Conservation (phyloP, 2,113 vertebrate genomes). For the Ailurus styani region DNA sequence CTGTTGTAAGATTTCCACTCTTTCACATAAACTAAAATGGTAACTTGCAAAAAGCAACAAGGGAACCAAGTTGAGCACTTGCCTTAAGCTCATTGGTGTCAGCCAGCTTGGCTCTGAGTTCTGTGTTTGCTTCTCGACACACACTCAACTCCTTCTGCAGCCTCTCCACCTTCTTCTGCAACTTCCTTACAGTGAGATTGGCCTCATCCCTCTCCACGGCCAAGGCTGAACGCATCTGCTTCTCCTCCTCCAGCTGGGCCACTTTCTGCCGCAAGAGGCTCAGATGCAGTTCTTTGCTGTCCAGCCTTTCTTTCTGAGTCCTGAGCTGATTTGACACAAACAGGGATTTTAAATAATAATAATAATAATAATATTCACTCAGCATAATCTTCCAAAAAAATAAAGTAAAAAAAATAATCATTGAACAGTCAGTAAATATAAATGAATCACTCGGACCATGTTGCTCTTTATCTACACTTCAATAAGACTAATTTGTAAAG, state of each 20-base stretch:
- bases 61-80: conserved; percentile 56
- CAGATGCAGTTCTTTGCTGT: conserved; percentile 90
- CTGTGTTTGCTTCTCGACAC: conserved; percentile 79
- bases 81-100: conserved; percentile 92
- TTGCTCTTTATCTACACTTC: not conserved
- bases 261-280: conserved; percentile 91
- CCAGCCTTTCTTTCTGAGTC: conserved; percentile 88
- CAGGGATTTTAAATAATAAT: not conserved
- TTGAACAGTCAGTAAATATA: conserved; percentile 7
- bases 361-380: too few species aligned
- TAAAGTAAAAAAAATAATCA: too few species aligned
- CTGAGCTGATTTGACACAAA: conserved; percentile 85
- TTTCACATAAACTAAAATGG: not conserved
- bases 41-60: not conserved
- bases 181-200: conserved; percentile 78
- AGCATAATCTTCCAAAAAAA: too few species aligned
- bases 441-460: not conserved
- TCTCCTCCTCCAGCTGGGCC: conserved; percentile 88
- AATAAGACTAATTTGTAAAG: conserved; percentile 21
- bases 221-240: conserved; percentile 79
- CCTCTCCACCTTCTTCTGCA: conserved; percentile 88
- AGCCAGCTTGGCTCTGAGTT: conserved; percentile 89
- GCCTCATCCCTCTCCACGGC: conserved; percentile 84
- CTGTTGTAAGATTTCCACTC: not conserved
- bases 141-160: conserved; percentile 87